Conservation (phyloP, 2,888 invertebrate species). For the Adela reaumurella region DNA sequence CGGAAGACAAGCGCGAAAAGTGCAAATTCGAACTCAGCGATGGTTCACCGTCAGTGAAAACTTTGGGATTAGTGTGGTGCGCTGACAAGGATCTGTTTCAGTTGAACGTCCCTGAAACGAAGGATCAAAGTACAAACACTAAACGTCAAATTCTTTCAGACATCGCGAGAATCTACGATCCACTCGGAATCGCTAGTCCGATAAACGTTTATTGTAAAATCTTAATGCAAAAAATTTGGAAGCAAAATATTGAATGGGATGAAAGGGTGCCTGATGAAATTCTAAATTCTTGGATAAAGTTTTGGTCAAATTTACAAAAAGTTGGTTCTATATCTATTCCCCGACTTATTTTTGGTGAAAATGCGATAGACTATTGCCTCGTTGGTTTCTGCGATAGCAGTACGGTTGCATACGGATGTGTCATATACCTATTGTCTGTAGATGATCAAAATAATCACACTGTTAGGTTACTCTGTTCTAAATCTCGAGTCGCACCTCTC, state of each 20-base stretch:
- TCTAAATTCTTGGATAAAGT: constrained; percentile 11
- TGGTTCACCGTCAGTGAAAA: neutral
- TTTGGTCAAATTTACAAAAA: constrained; percentile 7
- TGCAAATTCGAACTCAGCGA: neutral
- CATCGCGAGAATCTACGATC: constrained; percentile 13
- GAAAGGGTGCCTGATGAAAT: constrained; percentile 12
- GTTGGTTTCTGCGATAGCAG: constrained; percentile 18
- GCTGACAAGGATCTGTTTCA: neutral
- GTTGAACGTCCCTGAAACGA: neutral
- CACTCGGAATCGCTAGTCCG: constrained; percentile 12
- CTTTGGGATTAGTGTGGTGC: neutral
- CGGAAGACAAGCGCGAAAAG: constrained; percentile 1
- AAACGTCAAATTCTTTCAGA: constrained; percentile 12
- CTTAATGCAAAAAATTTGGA: constrained; percentile 12
- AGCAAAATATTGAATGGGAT: constrained; percentile 14
- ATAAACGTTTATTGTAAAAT: constrained; percentile 10
- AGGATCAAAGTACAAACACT: neutral
- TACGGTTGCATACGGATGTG: constrained; percentile 15
- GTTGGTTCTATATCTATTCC: neutral
- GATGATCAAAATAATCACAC: constrained; percentile 1
- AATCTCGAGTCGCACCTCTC: neutral
- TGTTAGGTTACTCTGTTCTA: constrained; percentile 13
- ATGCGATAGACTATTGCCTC: constrained; percentile 11
- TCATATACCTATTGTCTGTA: constrained; percentile 15
- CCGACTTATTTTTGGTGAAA: neutral